Evolutionary conservation across 2,797 vertebrate genomes (phyloP).

Genomic region (Sebastes vulpes): DNA sequence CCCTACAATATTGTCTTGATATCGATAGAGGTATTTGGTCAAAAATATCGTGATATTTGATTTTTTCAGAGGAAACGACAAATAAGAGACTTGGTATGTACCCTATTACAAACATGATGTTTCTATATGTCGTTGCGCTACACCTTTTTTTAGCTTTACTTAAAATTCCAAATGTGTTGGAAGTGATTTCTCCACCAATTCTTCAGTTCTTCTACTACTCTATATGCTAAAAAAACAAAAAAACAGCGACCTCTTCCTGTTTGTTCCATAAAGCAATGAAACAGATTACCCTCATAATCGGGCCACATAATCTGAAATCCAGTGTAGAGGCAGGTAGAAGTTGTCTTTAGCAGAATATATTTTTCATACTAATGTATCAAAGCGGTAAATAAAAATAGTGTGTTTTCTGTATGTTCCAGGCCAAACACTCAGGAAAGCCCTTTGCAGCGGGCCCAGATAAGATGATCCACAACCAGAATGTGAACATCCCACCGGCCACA

Average conservation of each 20-base stretch:
- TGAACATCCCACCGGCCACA: slow-evolving; percentile 82
- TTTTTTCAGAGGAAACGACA: too few species aligned
- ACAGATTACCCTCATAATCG: background rate
- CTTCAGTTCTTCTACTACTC: background rate
- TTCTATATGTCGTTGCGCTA: too few species aligned
- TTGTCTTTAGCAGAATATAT: background rate
- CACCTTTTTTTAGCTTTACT: background rate
- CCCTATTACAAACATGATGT: too few species aligned
- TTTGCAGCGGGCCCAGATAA: slow-evolving; percentile 42
- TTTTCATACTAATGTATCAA: background rate
- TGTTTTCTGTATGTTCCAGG: slow-evolving; percentile 72
- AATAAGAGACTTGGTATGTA: too few species aligned
- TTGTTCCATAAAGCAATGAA: background rate
- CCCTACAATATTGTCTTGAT: too few species aligned
- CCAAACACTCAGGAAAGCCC: slow-evolving; percentile 68
- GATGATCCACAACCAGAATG: slow-evolving; percentile 83
- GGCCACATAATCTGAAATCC: background rate
- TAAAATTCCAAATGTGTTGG: background rate
- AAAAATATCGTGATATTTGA: too few species aligned
- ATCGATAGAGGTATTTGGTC: too few species aligned
- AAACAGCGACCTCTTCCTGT: slow-evolving; percentile 10
- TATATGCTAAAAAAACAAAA: too few species aligned
- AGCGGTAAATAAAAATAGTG: background rate
- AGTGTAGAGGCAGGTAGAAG: background rate
- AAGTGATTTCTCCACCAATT: background rate